A percentile compares a stretch with the other conserved stretches of the same genome.
phyloP scores from a whole-genome alignment of 2,113 vertebrate species.

The Lophura nycthemera region DNA sequence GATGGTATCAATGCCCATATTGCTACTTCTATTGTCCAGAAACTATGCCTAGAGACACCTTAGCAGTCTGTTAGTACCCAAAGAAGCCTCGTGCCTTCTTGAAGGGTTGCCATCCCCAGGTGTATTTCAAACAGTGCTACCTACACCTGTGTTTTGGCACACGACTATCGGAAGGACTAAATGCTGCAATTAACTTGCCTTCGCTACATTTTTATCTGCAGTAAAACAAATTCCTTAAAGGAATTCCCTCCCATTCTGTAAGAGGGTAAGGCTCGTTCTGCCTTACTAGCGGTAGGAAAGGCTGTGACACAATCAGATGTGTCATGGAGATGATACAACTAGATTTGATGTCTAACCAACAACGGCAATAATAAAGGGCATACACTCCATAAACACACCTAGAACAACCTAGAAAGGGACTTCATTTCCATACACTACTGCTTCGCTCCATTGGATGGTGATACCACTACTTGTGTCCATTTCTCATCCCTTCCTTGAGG shows the following conservation, averaged over 20 bases:
- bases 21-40: neutral
- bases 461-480: rapidly evolving
- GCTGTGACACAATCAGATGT: neutral
- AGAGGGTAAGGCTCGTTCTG: neutral
- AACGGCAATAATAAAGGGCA: neutral
- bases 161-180: neutral
- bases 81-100: neutral
- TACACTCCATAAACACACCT: neutral
- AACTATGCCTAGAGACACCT: neutral
- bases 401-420: neutral
- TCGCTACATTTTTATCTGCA: neutral
- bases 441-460: neutral
- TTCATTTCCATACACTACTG: neutral
- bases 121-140: neutral
- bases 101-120: neutral
- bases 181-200: neutral
- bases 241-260: neutral
- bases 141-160: neutral
- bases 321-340: neutral
- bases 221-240: neutral
- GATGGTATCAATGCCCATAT: neutral
- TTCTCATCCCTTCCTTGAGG: neutral
- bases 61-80: neutral
- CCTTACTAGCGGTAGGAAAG: neutral
- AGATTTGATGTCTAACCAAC: neutral